Evolutionary conservation across 1,140 invertebrate species (phyloP).

Genomic region (Leucophenga varia): DNA sequence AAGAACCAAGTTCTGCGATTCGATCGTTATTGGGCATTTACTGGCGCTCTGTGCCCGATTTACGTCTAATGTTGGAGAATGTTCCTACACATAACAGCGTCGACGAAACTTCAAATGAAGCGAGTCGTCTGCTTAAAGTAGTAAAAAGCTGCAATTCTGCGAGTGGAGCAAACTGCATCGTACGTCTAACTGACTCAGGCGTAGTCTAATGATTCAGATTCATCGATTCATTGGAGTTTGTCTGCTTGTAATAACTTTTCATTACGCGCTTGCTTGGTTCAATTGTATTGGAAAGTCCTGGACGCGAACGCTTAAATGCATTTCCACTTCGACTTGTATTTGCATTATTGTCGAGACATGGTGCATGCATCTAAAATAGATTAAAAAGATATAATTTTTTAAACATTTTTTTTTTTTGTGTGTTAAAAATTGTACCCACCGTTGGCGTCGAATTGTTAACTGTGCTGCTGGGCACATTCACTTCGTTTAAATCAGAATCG

Average conservation of each 20-base stretch:
- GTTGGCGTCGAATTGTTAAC: background rate
- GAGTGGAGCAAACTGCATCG: constrained; percentile 18
- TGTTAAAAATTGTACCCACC: background rate
- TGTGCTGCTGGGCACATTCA: constrained; percentile 2
- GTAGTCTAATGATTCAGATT: constrained; percentile 30
- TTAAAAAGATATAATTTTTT: background rate
- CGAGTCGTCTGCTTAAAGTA: constrained; percentile 28
- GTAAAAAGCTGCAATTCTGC: constrained; percentile 27
- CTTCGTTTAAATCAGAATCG: constrained; percentile 74
- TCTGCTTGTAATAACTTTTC: constrained; percentile 63
- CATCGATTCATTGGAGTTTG: constrained; percentile 33
- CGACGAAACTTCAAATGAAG: constrained; percentile 13
- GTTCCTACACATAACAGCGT: constrained; percentile 2
- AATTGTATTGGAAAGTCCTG: constrained; percentile 75
- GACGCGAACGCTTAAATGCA: constrained; percentile 67
- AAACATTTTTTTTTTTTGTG: too few relatives aligned
- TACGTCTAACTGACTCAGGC: constrained; percentile 32
- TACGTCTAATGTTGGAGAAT: constrained; percentile 24
- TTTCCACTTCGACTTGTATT: background rate
- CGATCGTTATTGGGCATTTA: constrained; percentile 25
- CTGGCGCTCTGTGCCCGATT: constrained; percentile 35
- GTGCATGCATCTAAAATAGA: background rate
- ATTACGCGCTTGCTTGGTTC: constrained; percentile 83
- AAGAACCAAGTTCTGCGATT: background rate
- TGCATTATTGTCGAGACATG: background rate